Base-by-base conservation (phyloP, 2,113 vertebrate genomes). In the Microtus oregoni region DNA sequence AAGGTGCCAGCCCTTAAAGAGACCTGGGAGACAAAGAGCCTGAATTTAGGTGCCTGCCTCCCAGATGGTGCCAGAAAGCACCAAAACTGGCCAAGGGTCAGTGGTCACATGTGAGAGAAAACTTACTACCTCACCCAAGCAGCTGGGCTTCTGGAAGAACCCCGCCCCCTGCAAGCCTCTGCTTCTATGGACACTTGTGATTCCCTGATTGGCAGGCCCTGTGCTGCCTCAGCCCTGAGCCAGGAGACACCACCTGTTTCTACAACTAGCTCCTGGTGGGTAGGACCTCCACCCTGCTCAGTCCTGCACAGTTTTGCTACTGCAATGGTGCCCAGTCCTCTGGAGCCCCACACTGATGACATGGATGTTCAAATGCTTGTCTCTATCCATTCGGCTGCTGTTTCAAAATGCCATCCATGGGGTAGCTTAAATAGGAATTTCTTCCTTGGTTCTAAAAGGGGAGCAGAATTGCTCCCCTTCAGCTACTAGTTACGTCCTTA, bases 1-100 rank as follows among this genome's bases (percentile, higher is more conserved):
- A 75, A 86, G 72, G 32, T 15, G 26, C 70, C 38, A 55, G 55
- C 2, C 44, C 79, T 44, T 2, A n/a, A 63, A n/a, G 63, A 38
- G 78, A 14, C 30, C 67, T 44, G 38, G 30, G 30, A 86, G 15
- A 95, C 50, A 89, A 94, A 86, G 38, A 78, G n/a, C 35, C 50
- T 70, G 2, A 32, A 61, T 14, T 24, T 58, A 79, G 55, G 35
- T n/a, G 68, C 24, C 63, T 94, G 88, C 44, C 77, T 82, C 79
- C 77, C 72, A 70, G 47, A 44, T 52, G 30, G 30, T 67, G 32
- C 26, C 41, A 47, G 73, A 15, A 89, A 41, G 55, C 3, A 52
- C 38, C 44, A 81, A 50, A 86, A 63, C 24, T 75, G 68, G 68
- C 86, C 87, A 91, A 5, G 28, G 50, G 55, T 76, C 86, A 63